Evolutionary conservation across 1,140 invertebrate genomes (phyloP).

Genomic region (Augochlora pura): DNA sequence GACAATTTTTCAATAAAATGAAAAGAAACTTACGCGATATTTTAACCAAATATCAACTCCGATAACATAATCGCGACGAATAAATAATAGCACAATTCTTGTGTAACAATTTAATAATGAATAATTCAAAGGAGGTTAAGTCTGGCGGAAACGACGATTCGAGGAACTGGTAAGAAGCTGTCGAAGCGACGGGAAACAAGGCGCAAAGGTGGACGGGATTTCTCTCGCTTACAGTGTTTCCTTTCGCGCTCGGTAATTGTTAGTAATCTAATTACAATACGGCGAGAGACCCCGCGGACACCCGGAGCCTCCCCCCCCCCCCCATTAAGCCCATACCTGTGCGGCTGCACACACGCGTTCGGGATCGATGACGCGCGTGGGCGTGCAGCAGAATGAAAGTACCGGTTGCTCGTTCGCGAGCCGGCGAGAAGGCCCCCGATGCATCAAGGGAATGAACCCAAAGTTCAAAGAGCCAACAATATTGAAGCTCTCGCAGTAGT

Average conservation of each 20-base stretch:
- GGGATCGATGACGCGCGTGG: constrained; percentile 42
- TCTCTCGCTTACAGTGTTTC: neutral
- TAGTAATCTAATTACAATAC: constrained; percentile 24
- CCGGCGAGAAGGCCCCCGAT: constrained; percentile 20
- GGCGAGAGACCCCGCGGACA: neutral
- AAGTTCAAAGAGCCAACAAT: constrained; percentile 13
- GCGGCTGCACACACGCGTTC: constrained; percentile 26
- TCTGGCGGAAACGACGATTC: neutral
- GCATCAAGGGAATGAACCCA: constrained; percentile 34
- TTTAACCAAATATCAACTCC: no score
- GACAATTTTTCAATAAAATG: no score
- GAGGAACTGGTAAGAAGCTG: no score
- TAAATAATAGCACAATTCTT: no score
- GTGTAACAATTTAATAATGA: no score
- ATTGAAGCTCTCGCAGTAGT: neutral
- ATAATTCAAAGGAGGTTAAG: no score
- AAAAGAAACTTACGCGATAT: no score
- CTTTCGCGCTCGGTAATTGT: neutral
- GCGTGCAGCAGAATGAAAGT: constrained; percentile 46
- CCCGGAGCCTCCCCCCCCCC: no score
- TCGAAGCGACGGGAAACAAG: neutral
- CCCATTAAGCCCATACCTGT: constrained; percentile 7
- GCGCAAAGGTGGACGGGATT: neutral
- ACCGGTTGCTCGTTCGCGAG: constrained; percentile 43
- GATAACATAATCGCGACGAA: no score